Conservation (phyloP, 2,113 vertebrate genomes). For the Barnardius zonarius region DNA sequence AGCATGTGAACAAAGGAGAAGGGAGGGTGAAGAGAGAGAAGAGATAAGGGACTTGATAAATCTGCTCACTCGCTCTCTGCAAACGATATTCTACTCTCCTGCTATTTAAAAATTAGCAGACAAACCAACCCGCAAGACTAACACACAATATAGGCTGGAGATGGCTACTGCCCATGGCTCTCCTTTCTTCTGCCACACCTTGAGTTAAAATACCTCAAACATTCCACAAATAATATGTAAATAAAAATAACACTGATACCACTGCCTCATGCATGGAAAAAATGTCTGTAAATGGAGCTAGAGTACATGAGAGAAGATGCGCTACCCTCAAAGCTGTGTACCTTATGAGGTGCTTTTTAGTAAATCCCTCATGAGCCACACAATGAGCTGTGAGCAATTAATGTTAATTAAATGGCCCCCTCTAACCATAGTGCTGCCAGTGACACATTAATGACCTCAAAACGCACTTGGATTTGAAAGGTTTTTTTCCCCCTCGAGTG, state of each 20-base stretch:
- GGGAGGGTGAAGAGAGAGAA: neutral
- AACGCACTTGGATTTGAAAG: slow-evolving; percentile 29
- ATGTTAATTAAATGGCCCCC: slow-evolving; percentile 63
- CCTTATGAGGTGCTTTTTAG: slow-evolving; percentile 48
- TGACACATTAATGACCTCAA: slow-evolving; percentile 56
- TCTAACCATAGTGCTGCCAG: slow-evolving; percentile 15
- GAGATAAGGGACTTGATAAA: slow-evolving; percentile 31
- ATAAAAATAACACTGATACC: neutral
- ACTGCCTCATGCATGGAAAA: neutral
- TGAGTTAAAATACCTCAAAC: neutral
- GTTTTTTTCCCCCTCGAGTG: neutral
- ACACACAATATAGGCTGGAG: neutral
- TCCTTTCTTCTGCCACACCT: neutral
- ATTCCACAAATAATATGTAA: slow-evolving; percentile 34
- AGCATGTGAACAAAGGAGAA: slow-evolving; percentile 15
- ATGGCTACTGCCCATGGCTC: neutral
- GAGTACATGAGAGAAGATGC: neutral
- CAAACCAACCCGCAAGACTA: neutral
- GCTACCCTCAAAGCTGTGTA: slow-evolving; percentile 31
- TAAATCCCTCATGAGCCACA: slow-evolving; percentile 49
- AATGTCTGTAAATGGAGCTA: neutral
- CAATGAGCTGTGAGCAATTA: slow-evolving; percentile 58
- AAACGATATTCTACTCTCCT: slow-evolving; percentile 31
- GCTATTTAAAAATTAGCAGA: neutral
- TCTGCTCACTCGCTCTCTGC: neutral